Evolutionary conservation across 2,113 vertebrate species (phyloP), one percentile per base, ranked within the genome.

Genomic region (Clarias magur): DNA sequence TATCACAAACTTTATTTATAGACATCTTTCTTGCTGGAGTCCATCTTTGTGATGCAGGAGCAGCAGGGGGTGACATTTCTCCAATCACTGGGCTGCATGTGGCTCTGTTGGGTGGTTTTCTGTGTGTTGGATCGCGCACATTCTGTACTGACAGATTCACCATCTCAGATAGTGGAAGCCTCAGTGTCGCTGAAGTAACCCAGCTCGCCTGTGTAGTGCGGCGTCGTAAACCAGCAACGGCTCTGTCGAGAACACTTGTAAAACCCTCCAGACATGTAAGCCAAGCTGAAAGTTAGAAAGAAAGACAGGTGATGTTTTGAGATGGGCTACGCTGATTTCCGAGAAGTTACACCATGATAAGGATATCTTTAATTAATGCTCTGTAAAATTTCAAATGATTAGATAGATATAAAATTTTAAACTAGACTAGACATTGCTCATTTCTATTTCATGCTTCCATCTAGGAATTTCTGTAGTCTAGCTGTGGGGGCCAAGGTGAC

Each of bases 111-210:
- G 83, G 93, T 93, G 0, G 96, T 97, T 91, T 99, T 99, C 91
- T 95, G 95, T 60, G 96, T 94, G 4, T 98, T 96, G 0, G 95
- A 95, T 86, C 97, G 94, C 95, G 99, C 97, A 97, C 98, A 99
- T 93, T 99, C 98, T 0, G 98, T 99, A 5, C 93, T 94, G 81
- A 97, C 94, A 0, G 96, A 96, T 83, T 99, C 97, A 0, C 99
- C 98, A 91, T 99, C 98, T 98, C 98, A 99, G 94, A 99, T 98
- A 75, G 97, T 99, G 23, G 98, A 99, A 73, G 98, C 99, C 94
- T 99, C 98, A 0, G 98, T 99, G 94, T 99, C 98, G 0, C 98
- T 99, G 93, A 99, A 93, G 92, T 99, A 99, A 76, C 98, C 98
- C 0, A 97, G 97, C 92, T 99, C 97, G 60, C 98, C 98, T 0